phyloP scores from a whole-genome alignment of 2,113 vertebrate genomes.

The Gadus macrocephalus region DNA sequence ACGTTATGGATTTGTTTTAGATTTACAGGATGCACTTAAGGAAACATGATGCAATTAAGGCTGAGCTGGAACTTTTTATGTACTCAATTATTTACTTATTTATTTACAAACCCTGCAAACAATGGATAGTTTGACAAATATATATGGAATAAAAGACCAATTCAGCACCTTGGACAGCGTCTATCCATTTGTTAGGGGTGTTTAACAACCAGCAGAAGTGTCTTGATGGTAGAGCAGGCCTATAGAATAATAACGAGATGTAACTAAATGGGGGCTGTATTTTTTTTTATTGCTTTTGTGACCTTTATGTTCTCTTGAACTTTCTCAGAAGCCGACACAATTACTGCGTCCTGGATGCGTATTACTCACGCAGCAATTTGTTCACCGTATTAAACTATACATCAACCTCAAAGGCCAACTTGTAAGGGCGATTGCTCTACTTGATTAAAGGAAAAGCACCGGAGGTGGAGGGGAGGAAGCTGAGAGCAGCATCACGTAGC shows the following conservation, averaged over 20 bases:
- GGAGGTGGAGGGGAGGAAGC: background rate
- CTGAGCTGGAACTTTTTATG: too few relatives aligned
- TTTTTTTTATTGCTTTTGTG: background rate
- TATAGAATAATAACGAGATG: too few relatives aligned
- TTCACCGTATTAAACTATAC: background rate
- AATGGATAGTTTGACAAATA: background rate
- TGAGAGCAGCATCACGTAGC: slow-evolving; percentile 24
- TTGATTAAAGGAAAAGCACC: slow-evolving; percentile 29
- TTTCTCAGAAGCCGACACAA: slow-evolving; percentile 17
- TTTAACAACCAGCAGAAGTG: too few relatives aligned
- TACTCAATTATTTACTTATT: too few relatives aligned
- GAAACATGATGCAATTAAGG: too few relatives aligned
- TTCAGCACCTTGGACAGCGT: too few relatives aligned
- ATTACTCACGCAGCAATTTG: slow-evolving; percentile 1
- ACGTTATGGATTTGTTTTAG: too few relatives aligned
- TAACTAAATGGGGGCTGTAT: too few relatives aligned
- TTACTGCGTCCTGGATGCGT: background rate
- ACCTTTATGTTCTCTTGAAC: slow-evolving; percentile 40
- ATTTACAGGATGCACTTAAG: too few relatives aligned
- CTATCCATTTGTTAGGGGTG: too few relatives aligned
- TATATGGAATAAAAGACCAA: background rate
- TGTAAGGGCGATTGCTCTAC: slow-evolving; percentile 35
- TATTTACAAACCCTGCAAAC: background rate
- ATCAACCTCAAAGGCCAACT: slow-evolving; percentile 36
- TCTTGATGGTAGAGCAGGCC: too few relatives aligned